Evolutionary conservation across 2,113 vertebrate species (phyloP).

Genomic region (Cephalopterus ornatus): DNA sequence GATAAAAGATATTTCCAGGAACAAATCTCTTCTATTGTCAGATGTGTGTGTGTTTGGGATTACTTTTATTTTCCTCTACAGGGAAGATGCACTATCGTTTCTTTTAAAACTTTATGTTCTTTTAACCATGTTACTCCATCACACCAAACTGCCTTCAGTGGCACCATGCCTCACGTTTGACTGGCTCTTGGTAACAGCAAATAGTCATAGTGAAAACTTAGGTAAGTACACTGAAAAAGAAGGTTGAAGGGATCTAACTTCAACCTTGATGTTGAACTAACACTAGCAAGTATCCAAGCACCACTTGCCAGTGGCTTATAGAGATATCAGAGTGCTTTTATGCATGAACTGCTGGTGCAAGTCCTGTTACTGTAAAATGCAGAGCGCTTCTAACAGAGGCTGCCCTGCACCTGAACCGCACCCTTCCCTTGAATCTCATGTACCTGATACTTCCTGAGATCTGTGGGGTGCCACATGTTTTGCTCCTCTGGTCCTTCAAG

Average conservation of each 20-base stretch:
- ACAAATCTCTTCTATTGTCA: not conserved
- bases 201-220: not conserved
- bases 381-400: not conserved
- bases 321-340: not conserved
- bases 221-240: not conserved
- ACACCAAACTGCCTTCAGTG: not conserved
- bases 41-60: not conserved
- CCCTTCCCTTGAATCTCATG: not conserved
- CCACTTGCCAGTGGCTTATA: not conserved
- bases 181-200: not conserved
- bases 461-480: not conserved
- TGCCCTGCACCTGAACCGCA: not conserved
- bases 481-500: not conserved
- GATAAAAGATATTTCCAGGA: not conserved
- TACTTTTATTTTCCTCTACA: not conserved
- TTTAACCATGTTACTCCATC: not conserved
- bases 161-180: not conserved
- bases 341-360: not conserved
- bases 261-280: not conserved
- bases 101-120: not conserved
- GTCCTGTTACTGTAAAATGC: not conserved
- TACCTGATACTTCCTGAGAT: not conserved
- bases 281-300: not conserved
- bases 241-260: not conserved
- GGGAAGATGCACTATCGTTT: not conserved